These are phyloP conservation scores for Aculops lycopersici DNA, from an alignment of 1,140 invertebrate species.

Conservation along the genomic window DNA sequence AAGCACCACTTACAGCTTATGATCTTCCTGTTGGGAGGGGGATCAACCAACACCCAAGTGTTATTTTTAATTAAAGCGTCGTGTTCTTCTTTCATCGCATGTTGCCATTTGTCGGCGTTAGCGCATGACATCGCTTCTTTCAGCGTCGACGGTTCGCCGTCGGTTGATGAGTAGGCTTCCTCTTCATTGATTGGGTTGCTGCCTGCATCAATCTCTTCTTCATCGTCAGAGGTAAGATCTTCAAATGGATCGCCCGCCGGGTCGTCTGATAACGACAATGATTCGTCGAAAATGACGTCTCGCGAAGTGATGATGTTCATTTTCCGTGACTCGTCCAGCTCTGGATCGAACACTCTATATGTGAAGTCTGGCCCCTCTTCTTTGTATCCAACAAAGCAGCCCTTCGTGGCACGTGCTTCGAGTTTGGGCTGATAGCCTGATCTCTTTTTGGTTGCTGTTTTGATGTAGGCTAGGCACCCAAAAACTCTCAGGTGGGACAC, in stretches of 20 bases:
- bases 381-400: too few relatives aligned
- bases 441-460: too few relatives aligned
- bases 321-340: too few relatives aligned
- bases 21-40: conserved; percentile 9
- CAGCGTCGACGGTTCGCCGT: background rate
- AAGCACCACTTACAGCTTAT: conserved; percentile 11
- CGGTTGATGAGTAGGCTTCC: background rate
- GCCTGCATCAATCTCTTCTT: background rate
- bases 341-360: too few relatives aligned
- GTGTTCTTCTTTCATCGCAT: background rate
- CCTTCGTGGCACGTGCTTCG: too few relatives aligned
- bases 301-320: too few relatives aligned
- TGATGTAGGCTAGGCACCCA: conserved; percentile 1
- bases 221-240: background rate
- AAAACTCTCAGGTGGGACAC: background rate
- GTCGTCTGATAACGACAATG: background rate
- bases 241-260: background rate
- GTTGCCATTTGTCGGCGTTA: background rate
- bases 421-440: too few relatives aligned
- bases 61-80: conserved; percentile 11
- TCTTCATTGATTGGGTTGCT: background rate
- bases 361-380: too few relatives aligned
- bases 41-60: conserved; percentile 14
- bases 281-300: too few relatives aligned
- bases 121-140: background rate